Percentiles rank a stretch among this genome's conserved stretches.
phyloP scores from a whole-genome alignment of 2,888 invertebrate genomes.

The Scotopteryx bipunctaria region DNA sequence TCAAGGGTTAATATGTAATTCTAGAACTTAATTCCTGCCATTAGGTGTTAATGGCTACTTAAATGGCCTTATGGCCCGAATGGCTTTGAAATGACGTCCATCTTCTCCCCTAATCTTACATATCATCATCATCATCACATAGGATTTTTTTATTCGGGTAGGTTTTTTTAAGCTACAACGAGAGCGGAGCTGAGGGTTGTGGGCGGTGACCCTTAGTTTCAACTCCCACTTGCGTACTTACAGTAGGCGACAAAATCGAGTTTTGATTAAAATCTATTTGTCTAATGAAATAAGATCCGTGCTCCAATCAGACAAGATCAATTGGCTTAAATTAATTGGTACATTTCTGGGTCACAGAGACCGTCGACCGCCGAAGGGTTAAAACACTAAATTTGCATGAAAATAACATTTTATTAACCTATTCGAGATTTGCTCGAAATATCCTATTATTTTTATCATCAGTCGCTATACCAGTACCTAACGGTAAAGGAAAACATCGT shows the following conservation, averaged over 20 bases:
- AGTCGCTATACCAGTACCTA: no score
- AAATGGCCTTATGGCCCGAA: not conserved
- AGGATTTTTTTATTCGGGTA: no score
- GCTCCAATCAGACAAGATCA: not conserved
- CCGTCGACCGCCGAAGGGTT: slow-evolving; percentile 11
- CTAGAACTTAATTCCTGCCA: slow-evolving; percentile 3
- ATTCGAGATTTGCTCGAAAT: slow-evolving; percentile 1
- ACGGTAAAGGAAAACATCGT: no score
- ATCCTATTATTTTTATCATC: no score
- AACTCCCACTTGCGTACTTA: no score
- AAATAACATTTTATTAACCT: slow-evolving; percentile 7
- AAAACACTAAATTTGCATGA: slow-evolving; percentile 4
- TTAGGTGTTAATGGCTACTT: slow-evolving; percentile 4
- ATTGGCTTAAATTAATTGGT: slow-evolving; percentile 6
- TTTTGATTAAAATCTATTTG: not conserved
- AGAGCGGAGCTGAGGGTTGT: no score
- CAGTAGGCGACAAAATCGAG: not conserved
- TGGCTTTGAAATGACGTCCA: no score
- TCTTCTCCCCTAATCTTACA: no score
- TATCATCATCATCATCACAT: no score
- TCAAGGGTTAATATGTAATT: slow-evolving; percentile 4
- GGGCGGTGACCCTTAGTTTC: no score
- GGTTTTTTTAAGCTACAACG: no score
- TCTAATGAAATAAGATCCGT: not conserved
- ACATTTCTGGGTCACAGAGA: slow-evolving; percentile 6